Percentiles rank a stretch among this genome's conserved stretches.
Conservation (phyloP, 1,140 invertebrate species). For the Pseudomyrmex flavicornis region DNA sequence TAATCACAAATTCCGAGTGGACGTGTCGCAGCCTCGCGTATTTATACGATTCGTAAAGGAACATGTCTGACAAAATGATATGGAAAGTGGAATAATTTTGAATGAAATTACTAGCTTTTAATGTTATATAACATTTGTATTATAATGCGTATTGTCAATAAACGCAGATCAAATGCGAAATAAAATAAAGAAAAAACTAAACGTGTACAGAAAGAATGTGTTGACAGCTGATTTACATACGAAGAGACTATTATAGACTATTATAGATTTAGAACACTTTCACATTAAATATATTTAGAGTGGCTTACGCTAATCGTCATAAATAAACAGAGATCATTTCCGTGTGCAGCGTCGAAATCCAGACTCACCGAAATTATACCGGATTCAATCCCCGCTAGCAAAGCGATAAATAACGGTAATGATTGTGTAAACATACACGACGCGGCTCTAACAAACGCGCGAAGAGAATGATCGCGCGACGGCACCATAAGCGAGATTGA, state of each 20-base stretch:
- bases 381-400: slow-evolving; percentile 10
- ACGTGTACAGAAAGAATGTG: background rate
- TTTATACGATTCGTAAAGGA: slow-evolving; percentile 1
- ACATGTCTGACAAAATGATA: background rate
- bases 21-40: slow-evolving; percentile 4
- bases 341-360: background rate
- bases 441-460: background rate
- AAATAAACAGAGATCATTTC: slow-evolving; percentile 8
- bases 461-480: slow-evolving; percentile 35
- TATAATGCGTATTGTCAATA: too few relatives aligned
- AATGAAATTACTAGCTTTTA: background rate
- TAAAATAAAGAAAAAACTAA: background rate
- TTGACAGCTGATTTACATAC: too few relatives aligned
- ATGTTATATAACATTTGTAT: too few relatives aligned
- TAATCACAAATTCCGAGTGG: slow-evolving; percentile 33
- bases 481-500: slow-evolving; percentile 21
- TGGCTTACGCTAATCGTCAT: background rate
- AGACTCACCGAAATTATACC: slow-evolving; percentile 23
- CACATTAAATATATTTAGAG: background rate
- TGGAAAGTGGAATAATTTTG: background rate
- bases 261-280: background rate
- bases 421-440: slow-evolving; percentile 45
- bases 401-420: slow-evolving; percentile 51
- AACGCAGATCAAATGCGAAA: background rate
- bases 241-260: too few relatives aligned